Evolutionary conservation across 2,797 vertebrate genomes (phyloP).

Genomic region (Siniperca scherzeri): DNA sequence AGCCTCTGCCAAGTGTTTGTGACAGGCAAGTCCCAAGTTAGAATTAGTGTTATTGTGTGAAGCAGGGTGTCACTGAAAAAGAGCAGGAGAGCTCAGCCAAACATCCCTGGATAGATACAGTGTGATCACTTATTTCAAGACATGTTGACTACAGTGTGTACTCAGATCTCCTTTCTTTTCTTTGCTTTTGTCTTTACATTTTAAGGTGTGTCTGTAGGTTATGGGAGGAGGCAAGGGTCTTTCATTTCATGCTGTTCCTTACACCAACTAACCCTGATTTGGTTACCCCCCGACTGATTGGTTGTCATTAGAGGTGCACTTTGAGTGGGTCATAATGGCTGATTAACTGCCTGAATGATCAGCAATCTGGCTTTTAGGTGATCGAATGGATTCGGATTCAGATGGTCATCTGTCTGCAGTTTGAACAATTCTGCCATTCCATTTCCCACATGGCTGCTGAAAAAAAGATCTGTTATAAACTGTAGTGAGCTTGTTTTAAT

Average conservation of each 20-base stretch:
- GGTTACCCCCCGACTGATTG: not conserved
- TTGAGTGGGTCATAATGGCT: not conserved
- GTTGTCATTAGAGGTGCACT: not conserved
- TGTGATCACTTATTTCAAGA: not conserved
- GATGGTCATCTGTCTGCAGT: not conserved
- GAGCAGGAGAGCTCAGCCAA: conserved; percentile 15
- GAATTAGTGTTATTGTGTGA: conserved; percentile 30
- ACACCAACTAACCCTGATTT: not conserved
- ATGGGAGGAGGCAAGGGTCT: not conserved
- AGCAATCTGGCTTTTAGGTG: not conserved
- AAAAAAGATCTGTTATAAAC: not conserved
- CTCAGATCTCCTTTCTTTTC: too few species aligned
- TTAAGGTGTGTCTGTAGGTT: not conserved
- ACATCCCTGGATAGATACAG: not conserved
- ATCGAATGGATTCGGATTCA: not conserved
- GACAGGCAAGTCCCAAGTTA: conserved; percentile 23
- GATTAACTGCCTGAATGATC: not conserved
- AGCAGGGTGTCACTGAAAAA: conserved; percentile 25
- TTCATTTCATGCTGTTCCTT: not conserved
- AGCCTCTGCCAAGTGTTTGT: conserved; percentile 24
- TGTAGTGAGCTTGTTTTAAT: not conserved
- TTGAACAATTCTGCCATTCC: not conserved
- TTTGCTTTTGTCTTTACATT: not conserved
- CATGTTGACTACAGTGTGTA: not conserved
- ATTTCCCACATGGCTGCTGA: not conserved